phyloP scores from a whole-genome alignment of 2,113 vertebrate genomes.

The Delphinus delphis region DNA sequence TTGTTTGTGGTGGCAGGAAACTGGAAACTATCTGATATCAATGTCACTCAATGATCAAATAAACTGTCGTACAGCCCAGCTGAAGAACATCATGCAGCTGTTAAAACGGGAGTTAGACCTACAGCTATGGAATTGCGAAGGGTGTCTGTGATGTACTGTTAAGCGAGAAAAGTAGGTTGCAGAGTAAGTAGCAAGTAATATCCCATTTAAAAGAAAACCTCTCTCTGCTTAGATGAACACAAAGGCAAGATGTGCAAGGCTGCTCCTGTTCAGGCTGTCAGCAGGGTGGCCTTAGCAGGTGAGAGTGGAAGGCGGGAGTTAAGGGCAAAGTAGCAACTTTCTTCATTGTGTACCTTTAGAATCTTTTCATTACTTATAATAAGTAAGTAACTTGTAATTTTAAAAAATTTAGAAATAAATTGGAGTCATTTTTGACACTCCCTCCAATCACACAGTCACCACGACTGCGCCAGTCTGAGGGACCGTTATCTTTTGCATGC shows the following conservation, averaged over 20 bases:
- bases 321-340: neutral
- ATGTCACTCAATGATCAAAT: neutral
- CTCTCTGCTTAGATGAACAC: neutral
- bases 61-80: neutral
- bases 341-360: neutral
- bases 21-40: neutral
- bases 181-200: neutral
- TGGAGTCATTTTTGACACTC: neutral
- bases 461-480: neutral
- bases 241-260: neutral
- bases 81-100: neutral
- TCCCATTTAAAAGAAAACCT: neutral
- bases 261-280: neutral
- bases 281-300: neutral
- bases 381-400: neutral
- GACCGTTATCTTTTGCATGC: neutral
- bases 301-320: neutral
- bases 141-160: neutral
- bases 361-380: neutral
- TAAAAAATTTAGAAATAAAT: neutral
- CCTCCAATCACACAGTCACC: neutral
- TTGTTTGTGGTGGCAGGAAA: neutral
- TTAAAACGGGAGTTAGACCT: neutral
- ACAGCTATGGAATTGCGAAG: neutral
- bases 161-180: neutral